Percentiles rank a stretch among this genome's conserved stretches.
Evolutionary conservation across 2,797 vertebrate species (phyloP).

Genomic region (Argya squamiceps): DNA sequence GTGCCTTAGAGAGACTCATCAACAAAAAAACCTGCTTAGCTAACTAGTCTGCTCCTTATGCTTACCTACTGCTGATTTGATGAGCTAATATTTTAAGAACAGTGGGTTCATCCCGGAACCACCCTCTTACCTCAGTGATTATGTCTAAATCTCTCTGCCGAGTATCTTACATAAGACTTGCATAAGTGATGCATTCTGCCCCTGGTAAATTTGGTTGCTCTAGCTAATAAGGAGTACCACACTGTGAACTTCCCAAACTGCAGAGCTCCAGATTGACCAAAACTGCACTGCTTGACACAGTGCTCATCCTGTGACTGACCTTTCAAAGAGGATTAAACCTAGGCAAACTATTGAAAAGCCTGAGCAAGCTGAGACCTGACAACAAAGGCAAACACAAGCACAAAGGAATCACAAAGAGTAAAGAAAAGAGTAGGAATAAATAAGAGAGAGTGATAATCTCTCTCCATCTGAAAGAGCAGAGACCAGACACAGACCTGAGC

Average conservation of each 20-base stretch:
- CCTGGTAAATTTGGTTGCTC: background rate
- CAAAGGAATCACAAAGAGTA: background rate
- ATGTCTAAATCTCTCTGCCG: conserved; percentile 6
- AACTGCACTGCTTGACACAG: background rate
- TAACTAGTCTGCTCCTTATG: conserved; percentile 13
- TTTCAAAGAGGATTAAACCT: conserved; percentile 42
- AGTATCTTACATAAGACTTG: conserved; percentile 37
- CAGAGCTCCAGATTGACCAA: background rate
- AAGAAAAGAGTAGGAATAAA: background rate
- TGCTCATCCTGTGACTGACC: background rate
- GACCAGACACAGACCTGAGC: background rate
- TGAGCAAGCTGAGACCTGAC: conserved; percentile 16
- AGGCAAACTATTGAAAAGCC: conserved; percentile 1
- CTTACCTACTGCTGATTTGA: conserved; percentile 18
- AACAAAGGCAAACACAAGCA: conserved; percentile 20
- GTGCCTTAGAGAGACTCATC: background rate
- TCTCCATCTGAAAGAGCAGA: background rate
- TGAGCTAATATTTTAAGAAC: conserved; percentile 57
- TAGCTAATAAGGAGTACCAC: background rate
- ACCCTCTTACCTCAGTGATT: conserved; percentile 33
- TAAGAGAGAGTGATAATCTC: background rate
- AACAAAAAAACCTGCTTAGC: conserved; percentile 26
- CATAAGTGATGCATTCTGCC: conserved; percentile 24
- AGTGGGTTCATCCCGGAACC: conserved; percentile 23
- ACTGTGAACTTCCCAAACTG: background rate